Evolutionary conservation across 2,113 vertebrate genomes (phyloP).

Genomic region (Syrrhaptes paradoxus): DNA sequence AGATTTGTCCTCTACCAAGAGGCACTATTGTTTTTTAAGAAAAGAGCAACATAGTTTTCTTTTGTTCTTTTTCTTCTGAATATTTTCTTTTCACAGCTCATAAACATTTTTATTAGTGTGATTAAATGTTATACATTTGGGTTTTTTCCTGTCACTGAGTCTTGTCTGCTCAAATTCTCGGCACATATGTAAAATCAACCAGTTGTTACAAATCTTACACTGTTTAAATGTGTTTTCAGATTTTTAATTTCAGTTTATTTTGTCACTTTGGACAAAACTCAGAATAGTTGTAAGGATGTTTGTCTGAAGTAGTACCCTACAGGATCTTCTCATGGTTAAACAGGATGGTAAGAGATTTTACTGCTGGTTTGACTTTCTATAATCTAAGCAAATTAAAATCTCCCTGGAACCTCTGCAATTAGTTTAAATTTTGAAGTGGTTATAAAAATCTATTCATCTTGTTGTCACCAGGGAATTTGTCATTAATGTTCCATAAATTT

Average conservation of each 20-base stretch:
- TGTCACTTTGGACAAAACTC: not conserved
- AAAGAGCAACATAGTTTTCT: not conserved
- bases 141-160: not conserved
- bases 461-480: not conserved
- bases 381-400: not conserved
- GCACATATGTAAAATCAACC: not conserved
- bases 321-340: not conserved
- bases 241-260: not conserved
- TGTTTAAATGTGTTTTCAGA: not conserved
- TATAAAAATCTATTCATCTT: not conserved
- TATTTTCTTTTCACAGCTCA: not conserved
- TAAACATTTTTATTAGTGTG: not conserved
- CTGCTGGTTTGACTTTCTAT: not conserved
- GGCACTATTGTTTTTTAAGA: not conserved
- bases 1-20: not conserved
- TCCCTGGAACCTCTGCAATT: not conserved
- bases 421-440: not conserved
- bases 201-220: not conserved
- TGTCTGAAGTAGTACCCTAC: not conserved
- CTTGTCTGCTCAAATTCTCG: not conserved
- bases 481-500: not conserved
- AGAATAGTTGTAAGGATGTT: not conserved
- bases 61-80: not conserved
- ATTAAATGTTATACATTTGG: not conserved
- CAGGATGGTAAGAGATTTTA: not conserved